Evolutionary conservation across 1,140 invertebrate genomes (phyloP), one percentile per base, ranked within the genome.

Genomic region (Pseudachorutes palmiensis): DNA sequence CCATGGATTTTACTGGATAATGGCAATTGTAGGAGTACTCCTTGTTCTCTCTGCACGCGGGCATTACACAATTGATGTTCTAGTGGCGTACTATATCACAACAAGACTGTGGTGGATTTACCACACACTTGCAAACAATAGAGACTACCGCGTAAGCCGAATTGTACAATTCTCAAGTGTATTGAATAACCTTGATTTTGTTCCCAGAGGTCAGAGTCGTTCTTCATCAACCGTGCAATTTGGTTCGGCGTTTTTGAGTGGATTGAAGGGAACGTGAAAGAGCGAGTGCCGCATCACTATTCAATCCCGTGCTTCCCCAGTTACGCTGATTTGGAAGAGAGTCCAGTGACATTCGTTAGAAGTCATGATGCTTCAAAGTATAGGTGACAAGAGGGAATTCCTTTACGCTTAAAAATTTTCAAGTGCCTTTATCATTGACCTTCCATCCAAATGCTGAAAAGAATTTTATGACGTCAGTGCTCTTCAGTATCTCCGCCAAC

Each of bases 51-150:
- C 92, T 63, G 87, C 91, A 30, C 87, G 92, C 76, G 91, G 89
- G 22, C 92, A 96, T 80, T 96, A 95, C 78, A 92, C 90, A 57
- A 86, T 95, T 67, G 92, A 95, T 81, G 88, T 95, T 65, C 81
- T 95, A 69, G 84, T 95, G 75, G 92, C 91, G 1, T 73, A 95
- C 80, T 94, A 88, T 76, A 84, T 92, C 57, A 92, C 91, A 2
- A 94, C 92, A 62, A 82, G 90, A 66, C 81, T 92, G 57, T 95
- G 94, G 82, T 95, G 91, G 87, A 88, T 88, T 51, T 94, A 94
- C 80, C 92, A 95, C 78, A 90, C 90, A 62, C 77, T 91, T 78
- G 86, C 88, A 70, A 88, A 88, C 77, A 89, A 89, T 77, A 76
- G 78, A 33, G 77, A 80, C 72, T 76, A 86, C 33, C 86, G 86